A percentile compares a stretch with the other conserved stretches of the same genome.
Conservation (phyloP, 2,113 vertebrate species). For the Ovis aries region DNA sequence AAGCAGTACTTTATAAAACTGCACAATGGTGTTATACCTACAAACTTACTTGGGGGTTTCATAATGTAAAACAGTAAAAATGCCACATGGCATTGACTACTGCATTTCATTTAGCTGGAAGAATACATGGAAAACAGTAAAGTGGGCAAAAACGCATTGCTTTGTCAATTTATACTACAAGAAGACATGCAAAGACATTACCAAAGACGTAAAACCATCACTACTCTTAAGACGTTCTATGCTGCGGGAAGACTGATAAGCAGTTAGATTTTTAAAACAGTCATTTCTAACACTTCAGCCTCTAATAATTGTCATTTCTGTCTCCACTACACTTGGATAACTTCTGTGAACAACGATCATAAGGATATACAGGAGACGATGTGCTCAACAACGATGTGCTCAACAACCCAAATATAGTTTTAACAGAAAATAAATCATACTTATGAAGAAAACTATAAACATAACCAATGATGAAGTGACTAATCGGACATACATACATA, state of each 20-base stretch:
- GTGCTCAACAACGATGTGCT: background rate
- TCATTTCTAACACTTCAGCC: background rate
- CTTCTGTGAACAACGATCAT: background rate
- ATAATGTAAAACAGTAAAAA: background rate
- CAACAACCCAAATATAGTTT: background rate
- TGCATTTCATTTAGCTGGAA: background rate
- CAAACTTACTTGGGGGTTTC: background rate
- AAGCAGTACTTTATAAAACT: background rate
- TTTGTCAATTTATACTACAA: background rate
- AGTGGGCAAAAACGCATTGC: background rate
- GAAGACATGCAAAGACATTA: background rate
- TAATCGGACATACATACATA: background rate
- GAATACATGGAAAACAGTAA: background rate
- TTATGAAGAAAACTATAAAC: background rate
- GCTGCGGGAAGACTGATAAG: background rate
- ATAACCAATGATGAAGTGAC: background rate
- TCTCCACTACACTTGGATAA: background rate
- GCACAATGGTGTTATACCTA: background rate
- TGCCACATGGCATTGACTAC: background rate
- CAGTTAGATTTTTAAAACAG: background rate
- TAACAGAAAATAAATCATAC: background rate
- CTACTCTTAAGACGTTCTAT: background rate
- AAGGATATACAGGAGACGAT: background rate
- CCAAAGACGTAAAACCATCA: background rate
- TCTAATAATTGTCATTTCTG: background rate